Evolutionary conservation across 2,888 invertebrate genomes (phyloP).

Genomic region (Sinodicranocentrus sp.): DNA sequence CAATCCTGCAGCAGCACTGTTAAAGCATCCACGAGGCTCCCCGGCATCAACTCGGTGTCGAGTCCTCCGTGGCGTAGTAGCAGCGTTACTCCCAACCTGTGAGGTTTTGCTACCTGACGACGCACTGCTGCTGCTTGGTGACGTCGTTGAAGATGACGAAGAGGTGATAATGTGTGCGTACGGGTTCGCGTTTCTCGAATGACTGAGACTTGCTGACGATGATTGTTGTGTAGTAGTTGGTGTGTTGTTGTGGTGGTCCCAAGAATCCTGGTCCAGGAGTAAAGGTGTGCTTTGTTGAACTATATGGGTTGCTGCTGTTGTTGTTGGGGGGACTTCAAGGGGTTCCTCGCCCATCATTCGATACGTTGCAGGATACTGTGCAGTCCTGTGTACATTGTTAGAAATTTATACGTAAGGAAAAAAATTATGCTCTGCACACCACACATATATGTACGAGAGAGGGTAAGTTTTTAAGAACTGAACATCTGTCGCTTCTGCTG

Average conservation of each 20-base stretch:
- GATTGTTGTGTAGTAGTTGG: too few relatives aligned
- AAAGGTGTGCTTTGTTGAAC: constrained; percentile 1
- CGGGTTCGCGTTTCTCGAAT: constrained; percentile 28
- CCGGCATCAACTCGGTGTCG: constrained; percentile 98
- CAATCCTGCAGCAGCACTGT: constrained; percentile 77
- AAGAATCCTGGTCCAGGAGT: constrained; percentile 3
- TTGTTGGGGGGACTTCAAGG: constrained; percentile 71
- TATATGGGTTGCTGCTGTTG: constrained; percentile 57
- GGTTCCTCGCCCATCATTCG: constrained; percentile 71
- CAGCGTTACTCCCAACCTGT: constrained; percentile 20
- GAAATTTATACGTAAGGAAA: too few relatives aligned
- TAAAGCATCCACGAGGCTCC: constrained; percentile 95
- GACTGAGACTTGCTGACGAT: constrained; percentile 15
- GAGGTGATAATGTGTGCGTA: constrained; percentile 22
- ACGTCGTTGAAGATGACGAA: neutral
- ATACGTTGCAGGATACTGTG: too few relatives aligned
- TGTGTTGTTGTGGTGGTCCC: neutral
- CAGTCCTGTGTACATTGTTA: too few relatives aligned
- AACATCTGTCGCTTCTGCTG: too few relatives aligned
- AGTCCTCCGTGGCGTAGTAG: constrained; percentile 81
- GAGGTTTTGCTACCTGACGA: neutral
- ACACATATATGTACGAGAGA: too few relatives aligned
- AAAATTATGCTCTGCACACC: too few relatives aligned
- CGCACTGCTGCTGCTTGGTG: constrained; percentile 8
- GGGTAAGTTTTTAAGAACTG: too few relatives aligned